phyloP scores from a whole-genome alignment of 2,888 invertebrate genomes.

The Polydrusus cervinus region DNA sequence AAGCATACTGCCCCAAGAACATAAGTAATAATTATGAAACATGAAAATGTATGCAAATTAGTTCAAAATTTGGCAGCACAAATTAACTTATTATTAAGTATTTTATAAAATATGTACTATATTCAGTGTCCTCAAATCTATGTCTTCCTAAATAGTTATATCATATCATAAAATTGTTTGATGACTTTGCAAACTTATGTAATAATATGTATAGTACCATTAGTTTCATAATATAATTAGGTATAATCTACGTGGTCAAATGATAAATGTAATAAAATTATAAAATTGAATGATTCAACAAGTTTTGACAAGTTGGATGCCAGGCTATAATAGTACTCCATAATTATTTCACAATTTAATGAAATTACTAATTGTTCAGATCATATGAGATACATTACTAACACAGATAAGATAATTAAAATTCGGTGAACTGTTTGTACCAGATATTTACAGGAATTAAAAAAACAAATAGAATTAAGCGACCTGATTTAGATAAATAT shows the following conservation, averaged over 20 bases:
- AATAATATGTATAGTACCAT: too few relatives aligned
- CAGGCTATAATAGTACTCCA: too few relatives aligned
- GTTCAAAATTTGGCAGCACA: neutral
- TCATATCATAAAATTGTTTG: too few relatives aligned
- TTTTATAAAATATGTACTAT: too few relatives aligned
- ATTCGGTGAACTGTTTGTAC: neutral
- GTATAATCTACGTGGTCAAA: too few relatives aligned
- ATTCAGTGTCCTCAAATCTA: too few relatives aligned
- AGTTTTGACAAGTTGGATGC: slow-evolving; percentile 16
- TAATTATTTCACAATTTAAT: slow-evolving; percentile 6
- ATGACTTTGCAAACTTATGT: neutral
- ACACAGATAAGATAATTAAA: neutral
- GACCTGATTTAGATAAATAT: too few relatives aligned
- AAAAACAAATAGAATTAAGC: neutral
- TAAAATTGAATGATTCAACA: neutral
- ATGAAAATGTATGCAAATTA: neutral
- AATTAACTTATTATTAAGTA: too few relatives aligned
- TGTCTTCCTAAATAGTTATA: too few relatives aligned
- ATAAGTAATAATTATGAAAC: too few relatives aligned
- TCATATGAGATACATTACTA: neutral
- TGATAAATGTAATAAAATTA: neutral
- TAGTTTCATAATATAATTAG: too few relatives aligned
- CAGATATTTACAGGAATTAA: neutral
- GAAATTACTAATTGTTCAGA: neutral
- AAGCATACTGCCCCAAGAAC: too few relatives aligned